Evolutionary conservation across 2,113 vertebrate species (phyloP).

Genomic region (Mionectes macconnelli): DNA sequence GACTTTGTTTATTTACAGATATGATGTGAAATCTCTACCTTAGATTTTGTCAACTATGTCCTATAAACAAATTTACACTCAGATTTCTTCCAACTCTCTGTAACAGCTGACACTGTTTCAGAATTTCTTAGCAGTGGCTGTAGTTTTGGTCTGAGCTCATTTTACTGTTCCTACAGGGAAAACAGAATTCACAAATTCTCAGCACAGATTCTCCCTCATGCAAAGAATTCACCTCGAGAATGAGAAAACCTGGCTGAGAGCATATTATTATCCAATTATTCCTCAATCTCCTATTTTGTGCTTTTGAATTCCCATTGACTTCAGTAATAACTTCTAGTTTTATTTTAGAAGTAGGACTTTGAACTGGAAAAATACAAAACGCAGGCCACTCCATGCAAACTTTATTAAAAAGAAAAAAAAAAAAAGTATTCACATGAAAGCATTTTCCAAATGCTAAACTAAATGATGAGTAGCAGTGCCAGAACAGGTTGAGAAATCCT

Average conservation of each 20-base stretch:
- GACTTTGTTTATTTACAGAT: background rate
- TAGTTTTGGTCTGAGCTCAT: background rate
- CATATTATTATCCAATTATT: background rate
- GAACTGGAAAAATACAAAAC: background rate
- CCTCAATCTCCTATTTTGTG: background rate
- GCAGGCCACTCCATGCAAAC: background rate
- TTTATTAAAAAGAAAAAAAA: background rate
- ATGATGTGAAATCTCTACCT: background rate
- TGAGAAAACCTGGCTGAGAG: background rate
- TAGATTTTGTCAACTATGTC: background rate
- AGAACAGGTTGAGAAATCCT: constrained; percentile 1
- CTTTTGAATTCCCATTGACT: constrained; percentile 3
- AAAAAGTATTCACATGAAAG: background rate
- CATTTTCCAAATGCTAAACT: constrained; percentile 6
- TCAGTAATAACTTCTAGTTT: background rate
- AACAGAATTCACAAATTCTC: background rate
- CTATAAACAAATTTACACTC: background rate
- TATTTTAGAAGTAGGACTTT: background rate
- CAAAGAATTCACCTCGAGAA: background rate
- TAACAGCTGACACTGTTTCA: constrained; percentile 6
- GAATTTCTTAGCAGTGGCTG: background rate
- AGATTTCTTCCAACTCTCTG: background rate
- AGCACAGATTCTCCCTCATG: background rate
- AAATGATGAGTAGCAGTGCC: constrained; percentile 9
- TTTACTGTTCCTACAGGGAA: background rate